A percentile compares a stretch with the other conserved stretches of the same genome.
Evolutionary conservation across 2,797 vertebrate genomes (phyloP).

Genomic region (Nannoperca australis): DNA sequence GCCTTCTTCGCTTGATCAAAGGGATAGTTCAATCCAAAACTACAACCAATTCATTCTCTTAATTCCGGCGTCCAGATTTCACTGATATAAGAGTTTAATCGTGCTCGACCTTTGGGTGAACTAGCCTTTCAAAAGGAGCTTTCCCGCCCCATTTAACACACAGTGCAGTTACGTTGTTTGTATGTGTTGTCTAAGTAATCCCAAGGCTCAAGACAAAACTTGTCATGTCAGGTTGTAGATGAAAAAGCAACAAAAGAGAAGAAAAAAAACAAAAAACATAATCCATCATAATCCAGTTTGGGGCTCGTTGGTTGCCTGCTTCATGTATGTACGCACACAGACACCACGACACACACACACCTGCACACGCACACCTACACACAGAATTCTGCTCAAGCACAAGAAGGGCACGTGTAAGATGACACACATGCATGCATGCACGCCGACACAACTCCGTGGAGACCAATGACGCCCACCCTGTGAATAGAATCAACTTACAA

Average conservation of each 20-base stretch:
- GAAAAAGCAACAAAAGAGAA: slow-evolving; percentile 41
- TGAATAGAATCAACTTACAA: slow-evolving; percentile 82
- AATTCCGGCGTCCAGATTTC: slow-evolving; percentile 44
- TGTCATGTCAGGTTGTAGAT: slow-evolving; percentile 38
- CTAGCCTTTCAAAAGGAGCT: slow-evolving; percentile 26
- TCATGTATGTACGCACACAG: slow-evolving; percentile 43
- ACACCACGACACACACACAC: slow-evolving; percentile 26
- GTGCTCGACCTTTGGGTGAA: slow-evolving; percentile 17
- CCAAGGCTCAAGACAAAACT: slow-evolving; percentile 45
- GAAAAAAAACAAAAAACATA: background rate
- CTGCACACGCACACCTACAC: slow-evolving; percentile 43
- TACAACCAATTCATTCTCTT: slow-evolving; percentile 47
- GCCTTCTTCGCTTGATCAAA: slow-evolving; percentile 39
- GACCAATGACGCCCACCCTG: slow-evolving; percentile 78
- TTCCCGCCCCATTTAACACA: slow-evolving; percentile 5
- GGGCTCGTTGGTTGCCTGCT: slow-evolving; percentile 63
- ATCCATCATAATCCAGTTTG: slow-evolving; percentile 8
- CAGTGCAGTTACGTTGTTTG: slow-evolving; percentile 17
- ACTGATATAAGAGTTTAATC: slow-evolving; percentile 4
- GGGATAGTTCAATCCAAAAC: slow-evolving; percentile 38
- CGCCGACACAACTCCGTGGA: slow-evolving; percentile 71
- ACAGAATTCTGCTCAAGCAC: slow-evolving; percentile 81
- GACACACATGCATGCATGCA: slow-evolving; percentile 83
- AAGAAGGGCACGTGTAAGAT: slow-evolving; percentile 78
- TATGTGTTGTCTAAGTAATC: slow-evolving; percentile 23